A percentile compares a stretch with the other conserved stretches of the same genome.
Evolutionary conservation across 2,888 invertebrate genomes (phyloP).

Genomic region (Tetheella fluctuosa): DNA sequence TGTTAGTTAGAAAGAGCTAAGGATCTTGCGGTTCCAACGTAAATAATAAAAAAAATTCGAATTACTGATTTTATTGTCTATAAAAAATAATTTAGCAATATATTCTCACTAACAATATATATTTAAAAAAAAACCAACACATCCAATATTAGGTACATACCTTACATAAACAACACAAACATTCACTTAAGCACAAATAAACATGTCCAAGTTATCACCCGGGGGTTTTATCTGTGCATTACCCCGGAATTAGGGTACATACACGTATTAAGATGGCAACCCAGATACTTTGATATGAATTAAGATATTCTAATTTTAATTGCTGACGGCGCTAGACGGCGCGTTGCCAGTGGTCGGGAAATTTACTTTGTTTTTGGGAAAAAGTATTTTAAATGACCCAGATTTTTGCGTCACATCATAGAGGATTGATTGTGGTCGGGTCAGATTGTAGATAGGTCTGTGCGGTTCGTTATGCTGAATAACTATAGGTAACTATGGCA

Average conservation of each 20-base stretch:
- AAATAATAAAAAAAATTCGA: no score
- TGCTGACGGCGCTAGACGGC: constrained; percentile 51
- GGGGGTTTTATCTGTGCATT: constrained; percentile 69
- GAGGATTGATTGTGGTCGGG: no score
- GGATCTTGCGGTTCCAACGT: no score
- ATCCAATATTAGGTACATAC: constrained; percentile 11
- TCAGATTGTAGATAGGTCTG: no score
- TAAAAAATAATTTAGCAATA: no score
- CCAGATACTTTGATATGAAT: constrained; percentile 86
- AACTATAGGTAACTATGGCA: no score
- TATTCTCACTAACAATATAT: background rate
- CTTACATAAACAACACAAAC: constrained; percentile 42
- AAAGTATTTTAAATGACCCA: constrained; percentile 15
- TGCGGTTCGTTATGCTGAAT: no score
- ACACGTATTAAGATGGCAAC: constrained; percentile 82
- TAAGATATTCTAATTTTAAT: constrained; percentile 89
- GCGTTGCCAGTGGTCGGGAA: constrained; percentile 43
- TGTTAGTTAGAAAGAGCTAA: no score
- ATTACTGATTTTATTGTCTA: no score
- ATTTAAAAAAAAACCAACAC: background rate
- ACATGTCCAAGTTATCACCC: constrained; percentile 68
- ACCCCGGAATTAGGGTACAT: constrained; percentile 80
- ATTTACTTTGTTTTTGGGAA: constrained; percentile 35
- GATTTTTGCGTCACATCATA: background rate
- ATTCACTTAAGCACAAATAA: constrained; percentile 79